Base-by-base conservation (phyloP, 2,797 vertebrate genomes). In the Benthosema pterotum region DNA sequence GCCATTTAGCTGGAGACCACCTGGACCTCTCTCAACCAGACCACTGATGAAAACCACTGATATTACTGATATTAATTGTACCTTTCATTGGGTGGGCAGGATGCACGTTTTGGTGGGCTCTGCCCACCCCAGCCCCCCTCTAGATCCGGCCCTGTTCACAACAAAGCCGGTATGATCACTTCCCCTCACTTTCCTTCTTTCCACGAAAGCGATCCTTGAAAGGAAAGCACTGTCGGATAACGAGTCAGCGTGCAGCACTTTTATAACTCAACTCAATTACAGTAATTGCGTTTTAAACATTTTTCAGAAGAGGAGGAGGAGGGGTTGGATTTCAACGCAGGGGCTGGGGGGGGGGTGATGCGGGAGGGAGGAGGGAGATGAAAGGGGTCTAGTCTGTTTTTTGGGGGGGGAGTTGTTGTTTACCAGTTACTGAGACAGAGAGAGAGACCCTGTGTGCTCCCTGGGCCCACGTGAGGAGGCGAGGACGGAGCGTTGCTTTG, bases 401-500 rank as follows among this genome's bases (percentile, higher is more conserved):
- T n/a, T n/a, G n/a, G n/a, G n/a, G n/a, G n/a, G n/a, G 45, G 53
- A 52, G 46, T 22, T 14, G 46, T 22, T 14, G 28, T 63, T 57
- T 56, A 54, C 51, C 22, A 68, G 8, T 57, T n/a, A 22, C 47
- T 56, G 13, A 15, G n/a, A n/a, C n/a, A n/a, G n/a, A n/a, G n/a
- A n/a, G n/a, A n/a, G 18, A 48, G 47, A 65, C 12, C 32, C 25
- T 67, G 28, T 62, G 6, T 72, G 52, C 53, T 57, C 28, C 22
- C 17, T n/a, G n/a, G n/a, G 11, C 54, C n/a, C n/a, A n/a, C n/a
- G n/a, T n/a, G n/a, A 66, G 28, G 38, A 49, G 68, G 53, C 32
- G 42, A 54, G 55, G 60, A 58, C 61, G 48, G n/a, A n/a, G n/a
- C n/a, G n/a, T n/a, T 53, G 63, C 19, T 52, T 57, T 18, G 28